Conservation (phyloP, 2,797 vertebrate genomes). For the Alcedo atthis region DNA sequence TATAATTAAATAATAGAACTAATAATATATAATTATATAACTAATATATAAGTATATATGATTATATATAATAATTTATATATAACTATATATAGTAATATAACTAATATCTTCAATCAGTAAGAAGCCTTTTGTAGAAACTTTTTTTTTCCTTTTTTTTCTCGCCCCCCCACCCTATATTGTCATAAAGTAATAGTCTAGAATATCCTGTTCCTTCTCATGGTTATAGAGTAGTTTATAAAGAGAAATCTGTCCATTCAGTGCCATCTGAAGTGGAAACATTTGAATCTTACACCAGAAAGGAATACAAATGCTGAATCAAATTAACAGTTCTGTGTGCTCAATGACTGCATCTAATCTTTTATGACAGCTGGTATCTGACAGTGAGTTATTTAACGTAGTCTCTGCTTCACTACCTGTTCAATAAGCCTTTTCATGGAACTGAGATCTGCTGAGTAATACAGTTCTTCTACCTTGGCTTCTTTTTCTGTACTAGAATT, state of each 20-base stretch:
- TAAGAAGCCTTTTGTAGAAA: not conserved
- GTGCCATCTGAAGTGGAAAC: slow-evolving; percentile 34
- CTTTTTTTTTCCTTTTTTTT: not conserved
- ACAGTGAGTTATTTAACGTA: slow-evolving; percentile 76
- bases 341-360: slow-evolving; percentile 73
- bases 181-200: not conserved
- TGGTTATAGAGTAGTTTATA: slow-evolving; percentile 11
- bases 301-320: slow-evolving; percentile 63
- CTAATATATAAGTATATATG: too few species aligned
- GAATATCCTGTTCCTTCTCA: slow-evolving; percentile 19
- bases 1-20: too few species aligned
- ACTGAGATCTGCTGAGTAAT: slow-evolving; percentile 69
- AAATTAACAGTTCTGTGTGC: slow-evolving; percentile 69
- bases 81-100: too few species aligned
- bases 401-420: slow-evolving; percentile 70
- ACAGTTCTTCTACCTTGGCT: slow-evolving; percentile 41
- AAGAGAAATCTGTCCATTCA: slow-evolving; percentile 38
- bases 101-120: not conserved
- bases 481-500: slow-evolving; percentile 53
- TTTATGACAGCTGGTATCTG: slow-evolving; percentile 77
- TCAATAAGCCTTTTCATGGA: slow-evolving; percentile 72
- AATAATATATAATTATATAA: too few species aligned
- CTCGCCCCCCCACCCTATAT: not conserved
- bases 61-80: too few species aligned
- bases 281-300: slow-evolving; percentile 56